Base-by-base conservation (phyloP, 2,113 vertebrate genomes). In the Climacteris rufus region DNA sequence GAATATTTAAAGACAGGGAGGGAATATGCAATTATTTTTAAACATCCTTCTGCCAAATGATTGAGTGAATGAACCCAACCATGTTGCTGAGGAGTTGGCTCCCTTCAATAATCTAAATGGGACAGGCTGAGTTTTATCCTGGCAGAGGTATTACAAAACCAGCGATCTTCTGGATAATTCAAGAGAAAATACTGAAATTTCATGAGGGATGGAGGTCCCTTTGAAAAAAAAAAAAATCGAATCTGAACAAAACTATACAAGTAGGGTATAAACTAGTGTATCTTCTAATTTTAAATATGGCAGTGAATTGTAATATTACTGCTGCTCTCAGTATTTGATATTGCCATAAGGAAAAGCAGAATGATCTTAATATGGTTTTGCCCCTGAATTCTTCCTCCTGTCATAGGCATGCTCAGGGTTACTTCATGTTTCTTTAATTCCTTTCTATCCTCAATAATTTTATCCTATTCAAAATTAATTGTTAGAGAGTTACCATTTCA, bases 1-100 rank as follows among this genome's bases (percentile, higher is more conserved):
- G 93, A 95, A 95, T 94, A 92, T 89, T 96, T 96, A 90, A 95
- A 95, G 90, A 53, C 15, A 35, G 65, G 42, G 76, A 53, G 71
- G 93, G 56, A 28, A 65, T 77, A 44, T 47, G 31, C 45, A 82
- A 87, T 85, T 93, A 69, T 75, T 83, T 83, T 95, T 68, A 85
- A 92, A 85, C 19, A 70, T 70, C 78, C 27, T 84, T 70, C 78
- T 95, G 45, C 75, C 75, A 76, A 44, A 27, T 74, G 79, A 57
- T 27, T 89, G 68, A 19, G 54, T 71, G 61, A 72, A 76, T 14
- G 44, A 94, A 53, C 24, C 11, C 39, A 78, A 2, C 3, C 4
- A 0, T 13, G 27, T 2, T 78, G 80, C 52, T 66, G 63, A 66
- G 57, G 60, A 33, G 45, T 11, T 50, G 52, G 33, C 37, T 90